Percentiles rank a stretch among this genome's conserved stretches.
phyloP scores from a whole-genome alignment of 2,797 vertebrate species.

The Argentina silus region DNA sequence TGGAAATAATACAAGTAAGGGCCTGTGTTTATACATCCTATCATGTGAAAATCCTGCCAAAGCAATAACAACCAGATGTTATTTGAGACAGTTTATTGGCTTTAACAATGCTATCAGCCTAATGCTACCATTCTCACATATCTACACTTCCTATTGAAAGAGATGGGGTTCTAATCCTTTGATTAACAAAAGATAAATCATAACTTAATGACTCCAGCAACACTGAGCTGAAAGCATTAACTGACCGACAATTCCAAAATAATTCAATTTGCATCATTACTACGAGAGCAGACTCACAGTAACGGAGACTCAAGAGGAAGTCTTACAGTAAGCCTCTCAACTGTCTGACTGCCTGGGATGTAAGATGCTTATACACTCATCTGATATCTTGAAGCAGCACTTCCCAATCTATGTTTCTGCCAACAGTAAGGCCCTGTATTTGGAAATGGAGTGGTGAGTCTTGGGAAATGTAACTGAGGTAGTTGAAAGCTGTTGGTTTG shows the following conservation, averaged over 20 bases:
- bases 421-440: too few species aligned
- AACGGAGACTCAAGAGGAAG: neutral
- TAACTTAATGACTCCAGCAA: neutral
- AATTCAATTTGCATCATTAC: conserved; percentile 16
- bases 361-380: neutral
- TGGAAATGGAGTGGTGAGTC: too few species aligned
- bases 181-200: neutral
- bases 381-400: too few species aligned
- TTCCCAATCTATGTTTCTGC: too few species aligned
- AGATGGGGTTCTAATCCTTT: neutral
- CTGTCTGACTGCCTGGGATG: neutral
- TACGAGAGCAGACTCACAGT: neutral
- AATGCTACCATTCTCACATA: neutral
- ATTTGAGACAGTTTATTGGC: neutral
- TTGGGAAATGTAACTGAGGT: too few species aligned
- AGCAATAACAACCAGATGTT: neutral
- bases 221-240: conserved; percentile 2
- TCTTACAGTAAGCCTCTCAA: conserved; percentile 7
- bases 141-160: neutral
- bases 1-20: conserved; percentile 36
- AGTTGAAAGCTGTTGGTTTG: too few species aligned
- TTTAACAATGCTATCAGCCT: neutral
- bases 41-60: neutral
- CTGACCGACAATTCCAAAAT: neutral
- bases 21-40: conserved; percentile 1